Percentiles rank a stretch among this genome's conserved stretches.
These are phyloP conservation scores for Nycticorax nycticorax DNA, from an alignment of 2,113 vertebrate genomes.

Conservation along the genomic window DNA sequence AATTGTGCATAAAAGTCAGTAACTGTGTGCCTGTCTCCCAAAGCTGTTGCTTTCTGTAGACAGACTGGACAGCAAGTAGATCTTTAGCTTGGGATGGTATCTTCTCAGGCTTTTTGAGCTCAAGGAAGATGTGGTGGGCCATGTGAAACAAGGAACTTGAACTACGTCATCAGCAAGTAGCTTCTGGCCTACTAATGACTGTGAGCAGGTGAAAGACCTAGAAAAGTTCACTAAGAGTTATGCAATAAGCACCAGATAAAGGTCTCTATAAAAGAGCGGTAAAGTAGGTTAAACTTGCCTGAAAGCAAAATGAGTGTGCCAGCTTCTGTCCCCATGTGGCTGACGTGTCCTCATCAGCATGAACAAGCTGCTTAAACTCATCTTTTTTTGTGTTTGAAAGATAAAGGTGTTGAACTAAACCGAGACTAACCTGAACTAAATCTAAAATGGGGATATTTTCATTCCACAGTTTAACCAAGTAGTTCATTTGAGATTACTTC, in stretches of 20 bases:
- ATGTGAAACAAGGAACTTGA: neutral
- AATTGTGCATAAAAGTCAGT: neutral
- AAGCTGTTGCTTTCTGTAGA: neutral
- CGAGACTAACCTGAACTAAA: neutral
- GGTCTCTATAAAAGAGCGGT: neutral
- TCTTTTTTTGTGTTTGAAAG: neutral
- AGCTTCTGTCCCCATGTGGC: neutral
- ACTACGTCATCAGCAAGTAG: neutral
- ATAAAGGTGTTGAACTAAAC: neutral
- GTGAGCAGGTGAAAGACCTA: neutral
- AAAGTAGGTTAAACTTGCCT: neutral
- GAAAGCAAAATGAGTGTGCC: neutral
- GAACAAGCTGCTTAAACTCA: neutral
- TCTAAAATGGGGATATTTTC: neutral
- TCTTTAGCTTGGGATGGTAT: neutral
- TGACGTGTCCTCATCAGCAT: neutral
- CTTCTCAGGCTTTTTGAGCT: neutral
- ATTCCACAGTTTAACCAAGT: neutral
- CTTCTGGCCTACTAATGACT: neutral
- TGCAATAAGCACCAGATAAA: neutral
- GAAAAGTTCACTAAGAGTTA: neutral
- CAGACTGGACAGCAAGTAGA: neutral
- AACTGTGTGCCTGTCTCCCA: neutral
- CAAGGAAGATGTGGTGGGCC: neutral
- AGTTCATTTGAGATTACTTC: neutral